Evolutionary conservation across 2,797 vertebrate genomes (phyloP), one percentile per base, ranked within the genome.

Genomic region (Eleutherodactylus coqui): DNA sequence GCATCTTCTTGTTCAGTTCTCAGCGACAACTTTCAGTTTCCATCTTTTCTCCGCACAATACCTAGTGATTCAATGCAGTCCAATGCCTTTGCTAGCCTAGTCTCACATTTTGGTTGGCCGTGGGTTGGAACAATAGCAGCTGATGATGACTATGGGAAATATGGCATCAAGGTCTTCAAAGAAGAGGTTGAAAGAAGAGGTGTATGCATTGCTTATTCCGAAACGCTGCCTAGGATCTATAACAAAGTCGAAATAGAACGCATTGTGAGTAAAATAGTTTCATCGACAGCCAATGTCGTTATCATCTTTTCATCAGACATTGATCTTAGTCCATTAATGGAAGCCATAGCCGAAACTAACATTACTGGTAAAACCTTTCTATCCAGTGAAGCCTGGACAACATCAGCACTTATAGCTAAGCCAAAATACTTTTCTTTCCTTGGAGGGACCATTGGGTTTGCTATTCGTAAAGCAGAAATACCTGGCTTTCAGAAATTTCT

Each of bases 271-370:
- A 90, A 90, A 0, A 67, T 97, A n/a, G 85, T 90, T 16, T 85
- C 86, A 4, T 94, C 94, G 88, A 95, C 94, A 0, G 95, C 96
- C 85, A 96, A 94, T 70, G 95, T 97, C 85, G 92, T 97, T 0
- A 94, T 97, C 77, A 94, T 97, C 79, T 96, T 96, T 86, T 95
- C 96, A 3, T 96, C 96, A n/a, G 96, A 97, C 1, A 95, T 96
- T 69, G 96, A 97, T 88, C 91, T 97, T 19, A 94, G 92, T 70
- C 95, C 95, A 13, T 94, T 97, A 13, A 90, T 95, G 51, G 41
- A 82, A 14, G 95, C 95, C 87, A 90, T 97, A 64, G 78, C 95
- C 34, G 89, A 55, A 5, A 91, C 93, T 82, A 97, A 96, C 17
- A 90, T 97, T 82, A 96, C 94, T 47, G 94, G 95, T 75, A 95